Conservation (phyloP, 2,113 vertebrate species). For the Lipophrys pholis region DNA sequence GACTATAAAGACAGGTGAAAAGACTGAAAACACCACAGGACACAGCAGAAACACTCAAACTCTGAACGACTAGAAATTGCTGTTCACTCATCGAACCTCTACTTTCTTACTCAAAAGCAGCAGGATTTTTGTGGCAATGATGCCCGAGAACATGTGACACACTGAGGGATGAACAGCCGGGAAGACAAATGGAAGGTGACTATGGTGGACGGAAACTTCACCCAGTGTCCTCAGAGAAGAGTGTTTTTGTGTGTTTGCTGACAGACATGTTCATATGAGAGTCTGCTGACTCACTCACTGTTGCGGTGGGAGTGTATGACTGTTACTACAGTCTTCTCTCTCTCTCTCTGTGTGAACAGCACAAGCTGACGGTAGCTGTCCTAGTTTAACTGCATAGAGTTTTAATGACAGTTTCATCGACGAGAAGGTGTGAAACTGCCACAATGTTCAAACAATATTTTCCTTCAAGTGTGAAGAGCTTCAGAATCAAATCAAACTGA, state of each 20-base stretch:
- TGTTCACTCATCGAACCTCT: constrained; percentile 52
- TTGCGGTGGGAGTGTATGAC: constrained; percentile 55
- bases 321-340: constrained; percentile 50
- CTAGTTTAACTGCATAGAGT: neutral
- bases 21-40: constrained; percentile 35
- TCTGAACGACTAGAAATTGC: constrained; percentile 35
- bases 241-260: constrained; percentile 56
- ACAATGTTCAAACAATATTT: constrained; percentile 5
- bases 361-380: constrained; percentile 32
- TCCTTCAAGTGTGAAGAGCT: neutral
- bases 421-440: neutral
- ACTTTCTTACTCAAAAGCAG: constrained; percentile 27
- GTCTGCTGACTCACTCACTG: constrained; percentile 77
- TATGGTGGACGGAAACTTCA: constrained; percentile 56
- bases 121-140: neutral
- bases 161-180: neutral
- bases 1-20: constrained; percentile 5
- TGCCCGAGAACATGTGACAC: constrained; percentile 33
- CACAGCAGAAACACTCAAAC: constrained; percentile 36
- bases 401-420: neutral
- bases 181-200: constrained; percentile 52
- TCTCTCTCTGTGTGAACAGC: constrained; percentile 26
- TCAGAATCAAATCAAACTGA: constrained; percentile 18
- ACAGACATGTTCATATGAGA: constrained; percentile 53
- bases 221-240: constrained; percentile 11